phyloP scores from a whole-genome alignment of 2,113 vertebrate genomes.

The Cyprinodon brontotheroides region DNA sequence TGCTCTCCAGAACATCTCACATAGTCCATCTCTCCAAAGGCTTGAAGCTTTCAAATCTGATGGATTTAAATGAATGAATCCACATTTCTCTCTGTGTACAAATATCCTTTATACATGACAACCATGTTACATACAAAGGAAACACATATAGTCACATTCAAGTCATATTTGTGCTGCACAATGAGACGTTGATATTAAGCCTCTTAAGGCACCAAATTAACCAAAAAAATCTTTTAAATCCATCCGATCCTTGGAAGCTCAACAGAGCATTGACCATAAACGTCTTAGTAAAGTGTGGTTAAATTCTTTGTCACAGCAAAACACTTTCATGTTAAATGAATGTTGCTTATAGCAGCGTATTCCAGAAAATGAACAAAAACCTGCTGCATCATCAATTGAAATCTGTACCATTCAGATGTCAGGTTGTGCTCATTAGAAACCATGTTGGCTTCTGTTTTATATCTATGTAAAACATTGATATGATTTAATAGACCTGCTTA shows the following conservation, averaged over 20 bases:
- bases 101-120: constrained; percentile 67
- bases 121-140: constrained; percentile 58
- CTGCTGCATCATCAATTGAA: neutral
- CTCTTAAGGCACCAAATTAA: constrained; percentile 63
- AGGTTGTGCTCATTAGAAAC: constrained; percentile 40
- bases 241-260: constrained; percentile 30
- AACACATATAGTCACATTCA: constrained; percentile 66
- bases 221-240: constrained; percentile 5
- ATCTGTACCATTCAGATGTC: neutral
- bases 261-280: constrained; percentile 7
- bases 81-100: constrained; percentile 47
- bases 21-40: neutral
- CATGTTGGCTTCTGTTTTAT: neutral
- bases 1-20: neutral
- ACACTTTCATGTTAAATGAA: neutral
- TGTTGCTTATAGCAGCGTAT: neutral
- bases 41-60: neutral
- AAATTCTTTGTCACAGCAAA: neutral
- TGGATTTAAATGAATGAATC: neutral
- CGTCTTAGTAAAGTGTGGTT: neutral
- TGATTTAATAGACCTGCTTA: no score
- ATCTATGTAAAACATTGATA: neutral
- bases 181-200: constrained; percentile 13
- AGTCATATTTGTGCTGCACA: constrained; percentile 50
- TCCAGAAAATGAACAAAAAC: neutral